Evolutionary conservation across 2,797 vertebrate species (phyloP).

Genomic region (Macropus fuliginosus): DNA sequence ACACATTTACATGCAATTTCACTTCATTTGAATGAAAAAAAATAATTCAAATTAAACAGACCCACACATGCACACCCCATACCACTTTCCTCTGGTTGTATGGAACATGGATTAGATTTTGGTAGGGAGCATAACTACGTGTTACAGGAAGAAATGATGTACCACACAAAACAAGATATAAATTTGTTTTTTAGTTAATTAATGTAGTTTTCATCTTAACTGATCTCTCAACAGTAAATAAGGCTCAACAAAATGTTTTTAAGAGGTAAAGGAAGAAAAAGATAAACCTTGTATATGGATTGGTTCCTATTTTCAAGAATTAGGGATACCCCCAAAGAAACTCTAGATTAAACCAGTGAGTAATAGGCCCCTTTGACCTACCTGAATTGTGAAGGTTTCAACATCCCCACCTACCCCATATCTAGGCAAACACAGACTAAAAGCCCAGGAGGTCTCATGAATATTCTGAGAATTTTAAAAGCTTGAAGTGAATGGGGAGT

Average conservation of each 20-base stretch:
- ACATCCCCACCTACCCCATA: constrained; percentile 80
- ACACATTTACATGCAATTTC: constrained; percentile 38
- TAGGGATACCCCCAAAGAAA: constrained; percentile 81
- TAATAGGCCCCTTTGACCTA: constrained; percentile 83
- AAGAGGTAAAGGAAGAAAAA: constrained; percentile 70
- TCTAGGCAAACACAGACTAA: constrained; percentile 77
- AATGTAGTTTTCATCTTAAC: constrained; percentile 80
- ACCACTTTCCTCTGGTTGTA: background rate
- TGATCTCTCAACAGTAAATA: constrained; percentile 79
- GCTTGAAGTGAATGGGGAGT: constrained; percentile 72
- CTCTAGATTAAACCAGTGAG: constrained; percentile 90
- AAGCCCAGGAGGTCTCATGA: constrained; percentile 85
- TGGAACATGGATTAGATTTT: constrained; percentile 47
- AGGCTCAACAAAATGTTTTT: constrained; percentile 73
- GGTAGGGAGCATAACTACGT: constrained; percentile 52
- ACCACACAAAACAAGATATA: constrained; percentile 74
- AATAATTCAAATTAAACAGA: constrained; percentile 24
- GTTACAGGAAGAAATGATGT: constrained; percentile 69
- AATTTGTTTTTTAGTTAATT: constrained; percentile 81
- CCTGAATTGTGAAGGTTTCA: constrained; percentile 80
- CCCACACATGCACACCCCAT: background rate
- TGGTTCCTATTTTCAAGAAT: constrained; percentile 82
- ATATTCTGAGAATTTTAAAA: constrained; percentile 85
- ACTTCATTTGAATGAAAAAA: constrained; percentile 56
- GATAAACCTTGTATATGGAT: constrained; percentile 72